Conservation (phyloP, 2,113 vertebrate genomes). For the Asarcornis scutulata region DNA sequence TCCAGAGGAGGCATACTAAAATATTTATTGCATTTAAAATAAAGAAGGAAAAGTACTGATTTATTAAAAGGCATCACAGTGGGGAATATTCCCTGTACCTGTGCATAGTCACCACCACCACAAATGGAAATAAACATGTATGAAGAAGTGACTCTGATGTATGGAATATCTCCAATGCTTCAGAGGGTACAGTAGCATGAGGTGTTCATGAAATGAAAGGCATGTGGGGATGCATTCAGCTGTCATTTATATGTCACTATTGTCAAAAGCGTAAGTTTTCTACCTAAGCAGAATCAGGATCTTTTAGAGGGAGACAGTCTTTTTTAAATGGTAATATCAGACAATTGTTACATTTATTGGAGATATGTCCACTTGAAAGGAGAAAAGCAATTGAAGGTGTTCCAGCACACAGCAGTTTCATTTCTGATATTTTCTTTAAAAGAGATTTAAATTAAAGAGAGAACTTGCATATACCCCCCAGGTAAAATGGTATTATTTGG, state of each 20-base stretch:
- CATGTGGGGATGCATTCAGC: neutral
- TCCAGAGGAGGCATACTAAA: neutral
- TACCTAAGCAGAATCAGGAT: neutral
- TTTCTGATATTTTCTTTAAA: neutral
- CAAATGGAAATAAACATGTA: neutral
- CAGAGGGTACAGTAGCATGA: neutral
- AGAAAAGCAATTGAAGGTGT: neutral
- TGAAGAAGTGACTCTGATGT: neutral
- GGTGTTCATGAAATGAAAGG: neutral
- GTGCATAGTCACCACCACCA: neutral
- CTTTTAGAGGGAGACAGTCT: neutral
- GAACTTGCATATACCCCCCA: neutral
- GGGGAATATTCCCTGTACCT: neutral
- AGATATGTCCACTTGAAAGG: neutral
- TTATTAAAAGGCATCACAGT: conserved; percentile 10
- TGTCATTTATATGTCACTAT: neutral
- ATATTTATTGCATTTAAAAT: conserved; percentile 38
- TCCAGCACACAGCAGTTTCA: neutral
- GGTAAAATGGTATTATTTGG: neutral
- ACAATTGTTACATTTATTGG: neutral
- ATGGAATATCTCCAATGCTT: neutral
- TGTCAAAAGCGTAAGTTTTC: neutral
- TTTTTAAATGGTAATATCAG: neutral
- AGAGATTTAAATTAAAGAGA: neutral
- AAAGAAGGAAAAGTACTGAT: conserved; percentile 21